Evolutionary conservation across 2,888 invertebrate genomes (phyloP).

Genomic region (Holacanthella duospinosa): DNA sequence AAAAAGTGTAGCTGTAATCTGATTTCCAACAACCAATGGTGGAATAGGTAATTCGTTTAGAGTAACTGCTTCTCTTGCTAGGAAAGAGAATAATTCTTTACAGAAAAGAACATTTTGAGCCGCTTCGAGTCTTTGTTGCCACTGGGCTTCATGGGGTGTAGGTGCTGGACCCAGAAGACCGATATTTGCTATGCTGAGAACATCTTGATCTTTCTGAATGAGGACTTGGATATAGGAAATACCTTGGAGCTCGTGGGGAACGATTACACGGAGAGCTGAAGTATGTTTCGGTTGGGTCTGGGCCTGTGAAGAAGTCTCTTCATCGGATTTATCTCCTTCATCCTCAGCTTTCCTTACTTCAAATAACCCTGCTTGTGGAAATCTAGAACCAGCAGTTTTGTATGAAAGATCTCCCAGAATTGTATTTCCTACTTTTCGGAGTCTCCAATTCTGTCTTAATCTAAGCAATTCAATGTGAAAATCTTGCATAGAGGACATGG

Average conservation of each 20-base stretch:
- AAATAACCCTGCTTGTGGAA: slow-evolving; percentile 84
- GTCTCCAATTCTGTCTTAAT: slow-evolving; percentile 82
- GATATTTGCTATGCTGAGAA: slow-evolving; percentile 71
- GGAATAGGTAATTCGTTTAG: slow-evolving; percentile 79
- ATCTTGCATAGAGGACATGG: slow-evolving; percentile 61
- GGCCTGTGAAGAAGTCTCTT: slow-evolving; percentile 5
- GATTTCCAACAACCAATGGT: slow-evolving; percentile 93
- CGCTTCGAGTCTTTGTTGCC: slow-evolving; percentile 93
- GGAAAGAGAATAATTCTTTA: slow-evolving; percentile 85
- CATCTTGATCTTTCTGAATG: slow-evolving; percentile 89
- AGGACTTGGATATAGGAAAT: slow-evolving; percentile 92
- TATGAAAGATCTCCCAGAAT: slow-evolving; percentile 95
- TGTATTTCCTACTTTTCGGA: slow-evolving; percentile 90
- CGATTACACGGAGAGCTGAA: slow-evolving; percentile 77
- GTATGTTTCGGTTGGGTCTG: slow-evolving; percentile 46
- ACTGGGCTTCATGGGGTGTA: slow-evolving; percentile 64
- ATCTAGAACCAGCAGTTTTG: slow-evolving; percentile 88
- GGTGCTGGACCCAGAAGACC: slow-evolving; percentile 67
- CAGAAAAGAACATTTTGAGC: slow-evolving; percentile 96
- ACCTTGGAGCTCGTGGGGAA: slow-evolving; percentile 88
- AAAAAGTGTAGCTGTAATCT: slow-evolving; percentile 85
- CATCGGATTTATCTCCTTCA: slow-evolving; percentile 41
- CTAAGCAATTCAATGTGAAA: slow-evolving; percentile 85
- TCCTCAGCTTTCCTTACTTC: slow-evolving; percentile 91
- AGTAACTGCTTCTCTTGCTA: slow-evolving; percentile 90